Evolutionary conservation across 2,797 vertebrate genomes (phyloP).

Genomic region (Alfaro cultratus): DNA sequence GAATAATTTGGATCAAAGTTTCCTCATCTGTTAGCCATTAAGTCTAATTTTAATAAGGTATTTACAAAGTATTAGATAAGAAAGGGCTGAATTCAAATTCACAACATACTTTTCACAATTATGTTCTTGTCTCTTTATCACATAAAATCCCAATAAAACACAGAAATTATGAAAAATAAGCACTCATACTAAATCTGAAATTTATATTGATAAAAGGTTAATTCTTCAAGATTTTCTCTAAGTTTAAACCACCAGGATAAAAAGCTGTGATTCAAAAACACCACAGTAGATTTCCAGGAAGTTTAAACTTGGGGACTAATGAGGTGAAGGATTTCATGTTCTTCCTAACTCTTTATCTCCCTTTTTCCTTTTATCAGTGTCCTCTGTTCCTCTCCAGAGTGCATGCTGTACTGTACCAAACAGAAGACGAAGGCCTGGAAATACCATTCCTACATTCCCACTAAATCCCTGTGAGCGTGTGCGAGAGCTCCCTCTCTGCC

Average conservation of each 20-base stretch:
- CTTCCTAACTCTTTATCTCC: background rate
- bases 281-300: background rate
- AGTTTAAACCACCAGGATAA: background rate
- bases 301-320: conserved; percentile 8
- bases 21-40: background rate
- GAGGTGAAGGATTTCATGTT: conserved; percentile 14
- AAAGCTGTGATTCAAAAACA: background rate
- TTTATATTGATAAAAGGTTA: background rate
- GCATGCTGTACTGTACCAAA: conserved; percentile 27
- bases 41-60: background rate
- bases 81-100: background rate
- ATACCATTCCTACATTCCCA: conserved; percentile 44
- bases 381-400: conserved; percentile 36
- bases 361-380: conserved; percentile 9
- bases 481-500: conserved; percentile 34
- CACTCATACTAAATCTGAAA: background rate
- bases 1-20: background rate
- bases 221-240: background rate
- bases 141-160: background rate
- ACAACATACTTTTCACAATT: background rate
- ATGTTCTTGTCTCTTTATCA: background rate
- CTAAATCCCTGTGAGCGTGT: conserved; percentile 51
- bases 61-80: background rate
- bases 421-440: conserved; percentile 38
- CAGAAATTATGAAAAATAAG: background rate